Conservation (phyloP, 2,888 invertebrate genomes). For the Herminia tarsipennalis region DNA sequence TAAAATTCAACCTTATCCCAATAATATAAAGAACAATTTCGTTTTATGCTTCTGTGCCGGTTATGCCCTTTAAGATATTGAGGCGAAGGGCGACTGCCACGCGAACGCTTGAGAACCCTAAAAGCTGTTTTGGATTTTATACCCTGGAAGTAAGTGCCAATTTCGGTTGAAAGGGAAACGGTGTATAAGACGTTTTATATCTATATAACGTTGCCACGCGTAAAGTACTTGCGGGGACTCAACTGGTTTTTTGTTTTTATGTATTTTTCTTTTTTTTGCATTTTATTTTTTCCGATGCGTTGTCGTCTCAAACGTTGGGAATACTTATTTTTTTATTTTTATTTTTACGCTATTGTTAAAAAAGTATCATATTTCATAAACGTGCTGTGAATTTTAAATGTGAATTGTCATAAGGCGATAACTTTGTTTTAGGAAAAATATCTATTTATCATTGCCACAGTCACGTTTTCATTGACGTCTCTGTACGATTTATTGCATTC, state of each 20-base stretch:
- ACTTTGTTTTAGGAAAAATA: not conserved
- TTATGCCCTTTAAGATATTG: constrained; percentile 36
- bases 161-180: constrained; percentile 51
- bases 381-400: constrained; percentile 18
- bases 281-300: constrained; percentile 33
- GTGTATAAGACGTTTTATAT: constrained; percentile 47
- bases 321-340: constrained; percentile 35
- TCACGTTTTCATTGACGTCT: too few relatives aligned
- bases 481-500: too few relatives aligned
- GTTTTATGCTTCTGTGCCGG: constrained; percentile 15
- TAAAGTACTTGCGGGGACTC: constrained; percentile 59
- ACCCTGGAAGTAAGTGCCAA: constrained; percentile 47
- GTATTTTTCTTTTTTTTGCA: constrained; percentile 36
- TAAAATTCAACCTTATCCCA: constrained; percentile 31
- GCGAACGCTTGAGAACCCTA: constrained; percentile 48
- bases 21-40: constrained; percentile 30
- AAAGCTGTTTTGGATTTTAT: constrained; percentile 54
- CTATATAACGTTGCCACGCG: constrained; percentile 53
- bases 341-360: constrained; percentile 31
- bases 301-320: constrained; percentile 15
- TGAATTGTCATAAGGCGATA: constrained; percentile 2
- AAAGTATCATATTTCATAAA: constrained; percentile 31
- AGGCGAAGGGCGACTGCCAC: constrained; percentile 49
- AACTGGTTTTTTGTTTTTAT: constrained; percentile 52
- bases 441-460: too few relatives aligned